Evolutionary conservation across 2,797 vertebrate species (phyloP).

Genomic region (Acropternis orthonyx): DNA sequence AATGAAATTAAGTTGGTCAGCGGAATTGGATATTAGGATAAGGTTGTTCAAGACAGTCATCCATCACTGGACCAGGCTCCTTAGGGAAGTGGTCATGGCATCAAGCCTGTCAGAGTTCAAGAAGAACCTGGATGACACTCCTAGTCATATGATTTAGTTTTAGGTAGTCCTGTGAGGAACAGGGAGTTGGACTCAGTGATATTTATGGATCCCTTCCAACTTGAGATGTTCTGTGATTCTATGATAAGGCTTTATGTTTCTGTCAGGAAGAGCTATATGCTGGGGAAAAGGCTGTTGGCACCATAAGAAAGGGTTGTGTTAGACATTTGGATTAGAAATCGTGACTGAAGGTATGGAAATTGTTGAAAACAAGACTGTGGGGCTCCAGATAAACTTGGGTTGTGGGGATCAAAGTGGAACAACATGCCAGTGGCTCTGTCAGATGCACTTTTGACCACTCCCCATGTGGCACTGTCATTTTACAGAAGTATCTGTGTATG

Average conservation of each 20-base stretch:
- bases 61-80: not conserved
- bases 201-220: not conserved
- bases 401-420: not conserved
- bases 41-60: not conserved
- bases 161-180: not conserved
- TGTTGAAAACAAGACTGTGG: not conserved
- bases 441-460: not conserved
- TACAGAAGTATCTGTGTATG: not conserved
- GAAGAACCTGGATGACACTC: not conserved
- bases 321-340: not conserved
- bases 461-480: rapidly evolving
- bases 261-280: not conserved
- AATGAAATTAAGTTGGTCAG: not conserved
- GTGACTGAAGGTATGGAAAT: not conserved
- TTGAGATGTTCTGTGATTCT: not conserved
- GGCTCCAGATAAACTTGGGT: not conserved
- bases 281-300: not conserved
- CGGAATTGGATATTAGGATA: not conserved
- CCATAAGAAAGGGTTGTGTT: not conserved
- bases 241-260: not conserved
- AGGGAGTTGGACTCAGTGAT: not conserved
- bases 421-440: not conserved
- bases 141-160: not conserved
- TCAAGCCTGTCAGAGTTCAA: not conserved
- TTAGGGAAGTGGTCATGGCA: not conserved